Conservation (phyloP, 2,113 vertebrate species). For the Ahaetulla prasina region DNA sequence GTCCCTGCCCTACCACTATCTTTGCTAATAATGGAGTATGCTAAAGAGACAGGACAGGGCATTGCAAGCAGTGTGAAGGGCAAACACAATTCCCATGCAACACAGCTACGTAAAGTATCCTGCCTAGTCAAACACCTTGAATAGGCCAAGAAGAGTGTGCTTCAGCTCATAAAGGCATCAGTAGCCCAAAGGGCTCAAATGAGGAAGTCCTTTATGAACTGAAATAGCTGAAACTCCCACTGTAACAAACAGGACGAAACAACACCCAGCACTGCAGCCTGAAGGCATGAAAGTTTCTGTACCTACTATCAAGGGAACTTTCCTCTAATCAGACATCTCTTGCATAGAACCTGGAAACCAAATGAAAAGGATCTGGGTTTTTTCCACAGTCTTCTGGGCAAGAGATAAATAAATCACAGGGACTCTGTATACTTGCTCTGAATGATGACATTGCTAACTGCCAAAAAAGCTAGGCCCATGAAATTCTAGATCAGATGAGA, state of each 20-base stretch:
- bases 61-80: not conserved
- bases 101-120: not conserved
- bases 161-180: not conserved
- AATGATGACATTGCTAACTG: not conserved
- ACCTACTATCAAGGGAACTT: not conserved
- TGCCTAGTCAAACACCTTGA: not conserved
- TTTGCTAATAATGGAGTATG: not conserved
- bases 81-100: not conserved
- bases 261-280: not conserved
- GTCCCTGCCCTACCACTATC: not conserved
- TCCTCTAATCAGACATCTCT: not conserved
- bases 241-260: not conserved
- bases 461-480: not conserved
- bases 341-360: not conserved
- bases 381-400: too few species aligned
- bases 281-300: not conserved
- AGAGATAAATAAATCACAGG: not conserved
- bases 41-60: not conserved
- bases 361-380: not conserved
- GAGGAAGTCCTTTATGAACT: fast-evolving
- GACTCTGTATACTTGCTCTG: not conserved
- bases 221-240: not conserved
- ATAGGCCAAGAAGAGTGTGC: not conserved
- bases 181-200: not conserved
- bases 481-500: not conserved